Conservation (phyloP, 2,888 invertebrate genomes). For the Hypomecis atomaria region DNA sequence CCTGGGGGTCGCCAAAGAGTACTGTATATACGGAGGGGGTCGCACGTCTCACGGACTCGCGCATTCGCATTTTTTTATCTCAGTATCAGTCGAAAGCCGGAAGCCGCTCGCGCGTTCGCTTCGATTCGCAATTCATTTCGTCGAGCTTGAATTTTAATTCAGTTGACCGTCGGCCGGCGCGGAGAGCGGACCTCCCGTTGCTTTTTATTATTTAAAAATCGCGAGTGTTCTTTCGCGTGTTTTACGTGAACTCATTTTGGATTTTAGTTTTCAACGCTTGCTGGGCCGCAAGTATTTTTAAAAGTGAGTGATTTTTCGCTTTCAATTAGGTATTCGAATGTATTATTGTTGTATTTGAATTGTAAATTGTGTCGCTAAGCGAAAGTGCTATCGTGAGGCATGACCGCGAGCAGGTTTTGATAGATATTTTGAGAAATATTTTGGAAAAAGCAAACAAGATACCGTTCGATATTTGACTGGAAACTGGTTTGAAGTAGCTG, state of each 20-base stretch:
- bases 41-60: constrained; percentile 4
- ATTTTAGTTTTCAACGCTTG: constrained; percentile 22
- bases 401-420: constrained; percentile 5
- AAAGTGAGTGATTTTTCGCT: constrained; percentile 28
- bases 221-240: constrained; percentile 46
- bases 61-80: constrained; percentile 16
- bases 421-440: constrained; percentile 13
- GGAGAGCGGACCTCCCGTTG: constrained; percentile 48
- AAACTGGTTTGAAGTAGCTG: constrained; percentile 16
- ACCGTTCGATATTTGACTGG: constrained; percentile 12
- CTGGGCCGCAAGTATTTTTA: constrained; percentile 31
- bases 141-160: constrained; percentile 26
- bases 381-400: constrained; percentile 42
- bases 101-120: constrained; percentile 29
- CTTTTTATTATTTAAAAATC: constrained; percentile 34
- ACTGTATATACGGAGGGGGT: no score
- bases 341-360: constrained; percentile 40
- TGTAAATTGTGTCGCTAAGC: constrained; percentile 37
- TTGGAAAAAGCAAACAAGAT: constrained; percentile 24
- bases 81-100: constrained; percentile 44
- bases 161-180: constrained; percentile 46
- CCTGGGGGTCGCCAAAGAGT: constrained; percentile 6
- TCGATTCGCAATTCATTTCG: constrained; percentile 30
- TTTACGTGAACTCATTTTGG: constrained; percentile 41
- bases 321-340: constrained; percentile 17